Percentiles rank a stretch among this genome's conserved stretches.
These are phyloP conservation scores for Erethizon dorsatum DNA, from an alignment of 2,797 vertebrate species.

Conservation along the genomic window DNA sequence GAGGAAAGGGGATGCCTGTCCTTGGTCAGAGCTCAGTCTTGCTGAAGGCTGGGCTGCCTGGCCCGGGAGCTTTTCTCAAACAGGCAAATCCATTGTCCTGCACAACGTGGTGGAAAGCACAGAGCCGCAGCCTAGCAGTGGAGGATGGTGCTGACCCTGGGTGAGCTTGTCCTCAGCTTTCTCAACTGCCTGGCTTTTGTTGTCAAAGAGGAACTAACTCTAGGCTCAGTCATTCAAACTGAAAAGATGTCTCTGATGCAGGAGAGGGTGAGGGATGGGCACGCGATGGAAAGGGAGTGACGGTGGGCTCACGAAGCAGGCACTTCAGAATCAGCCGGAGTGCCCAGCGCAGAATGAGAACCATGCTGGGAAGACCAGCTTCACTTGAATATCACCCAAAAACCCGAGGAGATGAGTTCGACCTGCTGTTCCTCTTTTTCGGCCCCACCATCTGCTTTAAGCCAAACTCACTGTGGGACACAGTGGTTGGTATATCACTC, in stretches of 20 bases:
- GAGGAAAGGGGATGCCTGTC: not conserved
- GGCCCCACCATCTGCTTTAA: constrained; percentile 23
- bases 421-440: not conserved
- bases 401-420: not conserved
- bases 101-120: not conserved
- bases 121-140: not conserved
- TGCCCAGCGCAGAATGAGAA: not conserved
- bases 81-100: not conserved
- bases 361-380: not conserved
- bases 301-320: not conserved
- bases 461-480: not conserved
- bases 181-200: not conserved
- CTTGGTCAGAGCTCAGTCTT: not conserved
- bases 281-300: not conserved
- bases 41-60: not conserved
- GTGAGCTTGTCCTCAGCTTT: not conserved
- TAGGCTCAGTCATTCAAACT: not conserved
- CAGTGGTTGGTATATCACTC: not conserved
- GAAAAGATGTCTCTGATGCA: not conserved
- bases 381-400: constrained; percentile 10
- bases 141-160: not conserved
- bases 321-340: not conserved
- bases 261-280: not conserved
- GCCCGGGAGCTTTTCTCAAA: constrained; percentile 2
- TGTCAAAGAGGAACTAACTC: constrained; percentile 12